phyloP scores from a whole-genome alignment of 2,113 vertebrate genomes.

The Corydoras maculifer region DNA sequence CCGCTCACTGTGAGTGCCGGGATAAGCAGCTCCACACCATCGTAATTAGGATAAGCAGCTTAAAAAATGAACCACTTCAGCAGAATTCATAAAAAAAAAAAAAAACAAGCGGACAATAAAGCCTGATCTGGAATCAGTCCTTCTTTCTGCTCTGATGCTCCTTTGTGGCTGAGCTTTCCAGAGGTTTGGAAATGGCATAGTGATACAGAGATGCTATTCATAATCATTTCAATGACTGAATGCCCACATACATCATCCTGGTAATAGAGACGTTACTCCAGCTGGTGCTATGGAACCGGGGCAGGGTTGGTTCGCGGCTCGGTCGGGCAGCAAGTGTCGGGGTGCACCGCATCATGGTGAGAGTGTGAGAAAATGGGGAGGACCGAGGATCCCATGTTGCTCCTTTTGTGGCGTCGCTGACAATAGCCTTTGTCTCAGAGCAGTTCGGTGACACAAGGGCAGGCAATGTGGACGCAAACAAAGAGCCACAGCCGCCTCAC shows the following conservation, averaged over 20 bases:
- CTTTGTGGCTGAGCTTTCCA: too few species aligned
- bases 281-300: slow-evolving; percentile 24
- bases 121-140: too few species aligned
- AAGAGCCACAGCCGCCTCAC: slow-evolving; percentile 60
- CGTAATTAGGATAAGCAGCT: too few species aligned
- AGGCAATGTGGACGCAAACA: slow-evolving; percentile 69
- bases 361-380: slow-evolving; percentile 65
- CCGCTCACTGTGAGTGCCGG: too few species aligned
- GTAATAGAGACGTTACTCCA: slow-evolving; percentile 16
- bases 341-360: slow-evolving; percentile 44
- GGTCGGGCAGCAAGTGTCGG: slow-evolving; percentile 20
- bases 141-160: too few species aligned
- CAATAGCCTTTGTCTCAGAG: slow-evolving; percentile 65
- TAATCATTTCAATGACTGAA: background rate
- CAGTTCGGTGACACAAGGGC: slow-evolving; percentile 63
- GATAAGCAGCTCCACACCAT: too few species aligned
- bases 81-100: too few species aligned
- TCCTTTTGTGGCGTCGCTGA: slow-evolving; percentile 67
- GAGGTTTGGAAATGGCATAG: slow-evolving; percentile 2
- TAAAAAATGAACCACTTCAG: too few species aligned
- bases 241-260: slow-evolving; percentile 11
- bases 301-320: background rate
- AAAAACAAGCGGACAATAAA: too few species aligned
- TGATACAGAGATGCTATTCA: slow-evolving; percentile 16
- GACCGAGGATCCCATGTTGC: slow-evolving; percentile 48